Evolutionary conservation across 1,140 invertebrate genomes (phyloP).

Genomic region (Mizuhopecten yessoensis): DNA sequence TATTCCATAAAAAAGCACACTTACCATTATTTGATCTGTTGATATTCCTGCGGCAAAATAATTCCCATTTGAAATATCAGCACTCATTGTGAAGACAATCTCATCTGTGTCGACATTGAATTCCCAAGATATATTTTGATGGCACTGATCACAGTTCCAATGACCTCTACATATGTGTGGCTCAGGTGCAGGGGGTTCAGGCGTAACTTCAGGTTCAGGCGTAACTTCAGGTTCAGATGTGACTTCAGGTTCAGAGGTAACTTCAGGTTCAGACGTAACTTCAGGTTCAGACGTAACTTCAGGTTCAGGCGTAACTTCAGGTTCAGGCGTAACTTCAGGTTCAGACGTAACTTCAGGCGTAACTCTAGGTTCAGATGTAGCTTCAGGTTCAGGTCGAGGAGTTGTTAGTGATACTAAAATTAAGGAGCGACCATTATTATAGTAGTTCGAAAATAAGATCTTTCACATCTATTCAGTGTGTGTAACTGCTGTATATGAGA

Average conservation of each 20-base stretch:
- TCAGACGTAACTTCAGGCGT: constrained; percentile 55
- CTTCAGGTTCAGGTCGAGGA: constrained; percentile 76
- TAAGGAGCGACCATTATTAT: no score
- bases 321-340: constrained; percentile 75
- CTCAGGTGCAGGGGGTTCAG: constrained; percentile 35
- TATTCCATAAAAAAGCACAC: no score
- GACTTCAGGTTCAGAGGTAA: constrained; percentile 80
- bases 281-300: constrained; percentile 76
- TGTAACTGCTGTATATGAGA: no score
- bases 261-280: constrained; percentile 57
- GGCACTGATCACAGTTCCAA: constrained; percentile 48
- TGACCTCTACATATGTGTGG: constrained; percentile 30
- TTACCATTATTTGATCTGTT: constrained; percentile 54
- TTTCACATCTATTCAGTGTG: no score
- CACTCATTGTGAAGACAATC: constrained; percentile 53
- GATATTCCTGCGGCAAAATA: constrained; percentile 56
- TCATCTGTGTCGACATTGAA: constrained; percentile 49
- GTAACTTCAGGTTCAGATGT: constrained; percentile 52
- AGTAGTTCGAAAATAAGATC: no score
- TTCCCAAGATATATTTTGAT: constrained; percentile 48
- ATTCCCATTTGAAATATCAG: neutral
- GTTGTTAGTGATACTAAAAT: no score
- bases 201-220: neutral
- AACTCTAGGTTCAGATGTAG: constrained; percentile 77
- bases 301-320: constrained; percentile 77